Evolutionary conservation across 35 echinoderm and acorn worm genomes (phyloP), one percentile per base, ranked within the genome.

Genomic region (Strongylocentrotus purpuratus): DNA sequence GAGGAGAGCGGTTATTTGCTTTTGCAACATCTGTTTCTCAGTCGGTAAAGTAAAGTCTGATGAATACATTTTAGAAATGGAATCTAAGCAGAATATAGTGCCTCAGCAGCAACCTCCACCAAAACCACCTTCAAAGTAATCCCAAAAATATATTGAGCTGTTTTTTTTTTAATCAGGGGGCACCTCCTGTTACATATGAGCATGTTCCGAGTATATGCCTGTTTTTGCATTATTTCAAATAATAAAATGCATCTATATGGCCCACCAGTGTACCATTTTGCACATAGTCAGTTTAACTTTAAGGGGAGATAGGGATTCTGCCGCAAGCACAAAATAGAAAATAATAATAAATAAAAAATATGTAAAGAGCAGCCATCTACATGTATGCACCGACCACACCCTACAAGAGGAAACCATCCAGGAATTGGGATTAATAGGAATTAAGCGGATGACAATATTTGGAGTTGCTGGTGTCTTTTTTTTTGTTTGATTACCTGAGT

Each of bases 401-500:
- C 65, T 28, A 78, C 50, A 55, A 3, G 0, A 13, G 50, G 50
- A 78, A 59, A 28, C 65, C 65, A 78, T 78, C 65, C 65, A 78
- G 65, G 65, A 78, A 7, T n/a, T 78, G 28, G 22, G 28, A 78
- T 78, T 78, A 78, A 78, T 78, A 78, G 50, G 50, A 55, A 55
- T 55, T 55, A 78, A 78, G 65, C 65, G 65, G 65, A 78, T 78
- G 65, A 78, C 20, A 78, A n/a, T 78, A 78, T 78, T 78, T 78
- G 65, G 65, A 78, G 0, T 28, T 25, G 65, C n/a, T 28, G 65
- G 65, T 35, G 32, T 31, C n/a, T n/a, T n/a, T n/a, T n/a, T n/a
- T n/a, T n/a, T n/a, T 41, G 31, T 88, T 88, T 89, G 32, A 45
- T 89, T 89, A 89, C 87, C 87, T 89, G 87, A 89, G 33, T 89